Evolutionary conservation across 2,888 invertebrate genomes (phyloP).

Genomic region (Drosophila siamana): DNA sequence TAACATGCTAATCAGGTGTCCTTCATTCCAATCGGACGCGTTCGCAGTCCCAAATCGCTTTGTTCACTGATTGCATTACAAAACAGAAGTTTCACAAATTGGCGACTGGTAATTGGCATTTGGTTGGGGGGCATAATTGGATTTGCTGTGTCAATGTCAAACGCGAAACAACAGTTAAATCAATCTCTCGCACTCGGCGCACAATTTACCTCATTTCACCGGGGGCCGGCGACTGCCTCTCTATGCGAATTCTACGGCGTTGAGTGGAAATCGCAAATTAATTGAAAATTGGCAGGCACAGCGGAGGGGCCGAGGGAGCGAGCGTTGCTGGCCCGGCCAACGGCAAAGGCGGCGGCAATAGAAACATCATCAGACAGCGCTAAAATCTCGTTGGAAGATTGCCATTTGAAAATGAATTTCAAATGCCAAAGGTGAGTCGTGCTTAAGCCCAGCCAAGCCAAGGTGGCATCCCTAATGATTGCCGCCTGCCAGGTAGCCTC

Average conservation of each 20-base stretch:
- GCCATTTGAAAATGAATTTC: slow-evolving; percentile 46
- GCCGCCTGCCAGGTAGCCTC: slow-evolving; percentile 34
- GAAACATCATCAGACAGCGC: slow-evolving; percentile 20
- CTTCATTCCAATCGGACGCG: slow-evolving; percentile 13
- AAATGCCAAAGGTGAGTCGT: slow-evolving; percentile 41
- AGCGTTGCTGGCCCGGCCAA: not conserved
- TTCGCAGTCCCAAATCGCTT: slow-evolving; percentile 32
- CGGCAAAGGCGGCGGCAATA: slow-evolving; percentile 12
- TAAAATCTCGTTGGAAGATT: slow-evolving; percentile 34
- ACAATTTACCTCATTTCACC: slow-evolving; percentile 14
- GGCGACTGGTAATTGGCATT: slow-evolving; percentile 24
- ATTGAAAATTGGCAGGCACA: slow-evolving; percentile 56
- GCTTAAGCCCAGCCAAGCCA: slow-evolving; percentile 12
- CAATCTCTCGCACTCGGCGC: slow-evolving; percentile 29
- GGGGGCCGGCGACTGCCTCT: not conserved
- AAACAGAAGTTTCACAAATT: slow-evolving; percentile 38
- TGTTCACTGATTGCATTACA: slow-evolving; percentile 42
- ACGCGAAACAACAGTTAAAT: slow-evolving; percentile 24
- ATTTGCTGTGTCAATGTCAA: slow-evolving; percentile 50
- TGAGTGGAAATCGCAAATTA: slow-evolving; percentile 58
- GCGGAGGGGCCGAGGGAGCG: not conserved
- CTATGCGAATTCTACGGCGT: slow-evolving; percentile 21
- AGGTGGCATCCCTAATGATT: slow-evolving; percentile 39
- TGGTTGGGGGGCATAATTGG: slow-evolving; percentile 37
- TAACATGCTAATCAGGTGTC: slow-evolving; percentile 20